A percentile compares a stretch with the other conserved stretches of the same genome.
These are phyloP conservation scores for Pachyramphus minor DNA, from an alignment of 2,113 vertebrate genomes.

Conservation along the genomic window DNA sequence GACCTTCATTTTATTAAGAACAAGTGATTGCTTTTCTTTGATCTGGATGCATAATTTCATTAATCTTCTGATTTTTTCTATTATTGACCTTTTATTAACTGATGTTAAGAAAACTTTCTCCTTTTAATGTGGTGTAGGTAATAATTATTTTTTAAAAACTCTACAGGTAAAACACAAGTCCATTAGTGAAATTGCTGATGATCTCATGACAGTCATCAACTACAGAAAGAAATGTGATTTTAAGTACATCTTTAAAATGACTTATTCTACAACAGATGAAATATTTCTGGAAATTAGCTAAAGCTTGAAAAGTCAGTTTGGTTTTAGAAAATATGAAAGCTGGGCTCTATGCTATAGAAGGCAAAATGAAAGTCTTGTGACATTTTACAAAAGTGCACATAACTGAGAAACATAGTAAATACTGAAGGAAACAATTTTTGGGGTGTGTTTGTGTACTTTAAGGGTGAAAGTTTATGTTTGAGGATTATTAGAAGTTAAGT, in stretches of 20 bases:
- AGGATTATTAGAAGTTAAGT: neutral
- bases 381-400: neutral
- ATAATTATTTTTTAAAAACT: neutral
- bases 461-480: neutral
- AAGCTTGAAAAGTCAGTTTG: neutral
- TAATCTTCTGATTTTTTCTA: neutral
- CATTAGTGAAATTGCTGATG: neutral
- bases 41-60: neutral
- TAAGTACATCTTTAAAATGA: neutral
- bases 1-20: neutral
- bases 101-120: neutral
- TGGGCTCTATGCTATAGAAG: neutral
- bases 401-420: neutral
- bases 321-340: neutral
- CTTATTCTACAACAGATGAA: neutral
- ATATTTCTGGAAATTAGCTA: neutral
- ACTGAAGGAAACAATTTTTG: neutral
- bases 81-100: neutral
- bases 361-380: neutral
- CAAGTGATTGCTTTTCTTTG: neutral
- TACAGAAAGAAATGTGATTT: neutral
- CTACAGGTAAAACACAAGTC: neutral
- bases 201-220: neutral
- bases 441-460: neutral
- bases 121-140: neutral